A percentile compares a stretch with the other conserved stretches of the same genome.
Evolutionary conservation across 1,140 invertebrate species (phyloP).

Genomic region (Atopsyche davidsoni): DNA sequence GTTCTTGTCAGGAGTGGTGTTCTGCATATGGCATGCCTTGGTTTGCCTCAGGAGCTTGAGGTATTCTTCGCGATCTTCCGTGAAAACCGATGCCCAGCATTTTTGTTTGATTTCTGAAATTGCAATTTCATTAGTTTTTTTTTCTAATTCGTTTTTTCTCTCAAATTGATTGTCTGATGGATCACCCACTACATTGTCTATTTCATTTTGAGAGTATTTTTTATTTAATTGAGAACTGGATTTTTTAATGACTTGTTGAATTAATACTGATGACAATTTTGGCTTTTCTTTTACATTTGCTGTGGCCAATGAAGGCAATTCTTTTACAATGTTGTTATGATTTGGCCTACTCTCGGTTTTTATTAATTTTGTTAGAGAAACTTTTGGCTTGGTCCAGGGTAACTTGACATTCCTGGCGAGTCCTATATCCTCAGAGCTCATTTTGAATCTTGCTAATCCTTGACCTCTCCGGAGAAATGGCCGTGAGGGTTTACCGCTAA

Average conservation of each 20-base stretch:
- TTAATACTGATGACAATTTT: constrained; percentile 2
- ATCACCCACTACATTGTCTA: no score
- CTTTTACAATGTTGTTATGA: no score
- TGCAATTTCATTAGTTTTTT: constrained; percentile 17
- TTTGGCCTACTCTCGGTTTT: no score
- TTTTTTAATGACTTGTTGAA: no score
- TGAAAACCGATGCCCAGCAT: constrained; percentile 41
- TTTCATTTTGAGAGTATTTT: no score
- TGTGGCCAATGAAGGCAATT: constrained; percentile 13
- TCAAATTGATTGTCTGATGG: background rate
- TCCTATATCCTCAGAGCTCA: constrained; percentile 26
- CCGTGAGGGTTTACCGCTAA: background rate
- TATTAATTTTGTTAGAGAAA: constrained; percentile 1
- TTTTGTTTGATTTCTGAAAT: background rate
- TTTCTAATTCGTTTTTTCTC: no score
- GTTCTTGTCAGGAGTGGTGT: constrained; percentile 37
- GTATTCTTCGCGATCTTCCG: constrained; percentile 44
- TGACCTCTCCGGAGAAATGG: constrained; percentile 46
- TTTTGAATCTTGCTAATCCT: constrained; percentile 40
- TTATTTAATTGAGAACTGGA: no score
- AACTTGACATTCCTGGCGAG: constrained; percentile 18
- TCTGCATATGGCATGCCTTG: constrained; percentile 39
- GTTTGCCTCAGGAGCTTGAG: constrained; percentile 40
- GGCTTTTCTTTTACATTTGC: constrained; percentile 13
- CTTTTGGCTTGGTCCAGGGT: constrained; percentile 2